Base-by-base conservation (phyloP, 2,113 vertebrate genomes). In the Dromiciops gliroides region DNA sequence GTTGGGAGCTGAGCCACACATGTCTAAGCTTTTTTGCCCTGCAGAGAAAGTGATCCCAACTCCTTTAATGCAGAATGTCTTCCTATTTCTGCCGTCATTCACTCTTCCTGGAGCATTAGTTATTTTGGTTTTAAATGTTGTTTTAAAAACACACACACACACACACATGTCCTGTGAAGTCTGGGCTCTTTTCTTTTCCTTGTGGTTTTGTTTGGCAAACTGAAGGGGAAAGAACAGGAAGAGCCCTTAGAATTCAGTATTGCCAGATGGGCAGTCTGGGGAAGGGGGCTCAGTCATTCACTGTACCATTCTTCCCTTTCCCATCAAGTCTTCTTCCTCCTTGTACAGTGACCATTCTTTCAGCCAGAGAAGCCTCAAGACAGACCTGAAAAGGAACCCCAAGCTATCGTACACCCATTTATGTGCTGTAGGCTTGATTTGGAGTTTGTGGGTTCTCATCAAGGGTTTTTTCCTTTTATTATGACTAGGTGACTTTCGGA, bases 401-500 rank as follows among this genome's bases (percentile, higher is more conserved):
- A 0, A 67, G 31, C 28, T 67, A 37, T 67, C 11, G 53, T 8
- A 56, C 53, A 56, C 53, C 53, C 53, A 26, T 51, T 8, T 25
- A 51, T 19, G n/a, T 60, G 23, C 12, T 90, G 22, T 8, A 23
- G 1, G 83, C 37, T 50, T 50, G 51, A 26, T 2, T 53, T 53
- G 8, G 25, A 10, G 28, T 19, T 48, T 31, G 49, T 37, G 91
- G n/a, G 28, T 37, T 1, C 48, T 31, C 75, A 53, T 31, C 67
- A 91, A 47, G 83, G 93, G 26, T 88, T 91, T 97, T 47, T 93
- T 19, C 94, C 93, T 53, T 95, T 98, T 95, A 11, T 97, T 97
- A 94, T 91, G 94, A 91, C 97, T 92, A 99, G 99, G 99, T 31
- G 99, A 99, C 98, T 99, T 99, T 97, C 98, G 99, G 94, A 99